phyloP scores from a whole-genome alignment of 2,888 invertebrate genomes.

The Alviniconcha strummeri region DNA sequence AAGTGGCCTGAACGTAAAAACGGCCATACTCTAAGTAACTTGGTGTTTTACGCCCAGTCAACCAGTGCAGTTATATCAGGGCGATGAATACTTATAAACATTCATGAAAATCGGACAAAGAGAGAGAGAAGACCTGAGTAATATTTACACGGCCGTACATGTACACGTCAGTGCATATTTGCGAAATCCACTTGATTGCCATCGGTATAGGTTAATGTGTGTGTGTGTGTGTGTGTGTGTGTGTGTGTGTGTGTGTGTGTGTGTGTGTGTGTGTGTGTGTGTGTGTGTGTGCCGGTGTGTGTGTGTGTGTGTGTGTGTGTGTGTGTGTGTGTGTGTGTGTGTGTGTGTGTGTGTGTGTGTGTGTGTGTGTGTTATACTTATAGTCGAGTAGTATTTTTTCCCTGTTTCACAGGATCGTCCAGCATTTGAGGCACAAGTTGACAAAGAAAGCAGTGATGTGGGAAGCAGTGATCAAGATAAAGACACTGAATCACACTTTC shows the following conservation, averaged over 20 bases:
- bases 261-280: slow-evolving; percentile 3
- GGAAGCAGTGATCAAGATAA: not conserved
- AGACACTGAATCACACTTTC: not conserved
- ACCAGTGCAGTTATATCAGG: too few species aligned
- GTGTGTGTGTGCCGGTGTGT: too few species aligned
- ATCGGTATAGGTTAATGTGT: not conserved
- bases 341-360: not conserved
- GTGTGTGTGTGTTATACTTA: not conserved
- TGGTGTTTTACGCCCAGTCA: too few species aligned
- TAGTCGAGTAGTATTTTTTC: too few species aligned
- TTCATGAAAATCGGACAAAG: not conserved
- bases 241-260: slow-evolving; percentile 7
- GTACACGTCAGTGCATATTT: not conserved
- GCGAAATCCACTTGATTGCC: not conserved
- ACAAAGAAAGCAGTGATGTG: not conserved
- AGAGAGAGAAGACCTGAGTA: slow-evolving; percentile 9
- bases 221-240: not conserved
- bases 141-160: not conserved
- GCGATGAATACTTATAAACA: not conserved
- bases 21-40: too few species aligned
- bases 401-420: too few species aligned
- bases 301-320: slow-evolving; percentile 1
- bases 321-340: too few species aligned
- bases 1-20: too few species aligned
- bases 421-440: not conserved